phyloP scores from a whole-genome alignment of 2,113 vertebrate species.

The Ammodytes dubius region DNA sequence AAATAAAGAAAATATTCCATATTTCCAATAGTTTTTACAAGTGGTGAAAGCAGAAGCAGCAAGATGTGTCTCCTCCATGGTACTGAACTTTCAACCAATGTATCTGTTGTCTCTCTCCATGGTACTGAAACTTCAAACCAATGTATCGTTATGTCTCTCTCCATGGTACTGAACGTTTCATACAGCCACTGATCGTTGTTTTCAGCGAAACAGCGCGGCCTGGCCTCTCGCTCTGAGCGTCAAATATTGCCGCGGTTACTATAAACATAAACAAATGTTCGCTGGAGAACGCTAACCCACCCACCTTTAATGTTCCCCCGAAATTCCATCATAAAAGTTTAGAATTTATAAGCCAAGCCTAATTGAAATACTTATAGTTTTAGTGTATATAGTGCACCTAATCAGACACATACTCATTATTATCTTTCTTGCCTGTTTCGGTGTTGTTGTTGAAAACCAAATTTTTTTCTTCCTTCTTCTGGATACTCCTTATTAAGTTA shows the following conservation, averaged over 20 bases:
- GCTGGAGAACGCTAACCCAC: no score
- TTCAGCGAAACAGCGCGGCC: no score
- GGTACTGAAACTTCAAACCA: conserved; percentile 40
- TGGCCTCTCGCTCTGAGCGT: no score
- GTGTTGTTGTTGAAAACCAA: neutral
- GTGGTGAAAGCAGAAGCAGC: neutral
- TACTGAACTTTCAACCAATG: conserved; percentile 12
- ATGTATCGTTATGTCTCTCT: neutral
- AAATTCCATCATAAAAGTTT: neutral
- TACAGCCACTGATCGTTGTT: neutral
- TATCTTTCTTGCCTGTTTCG: neutral
- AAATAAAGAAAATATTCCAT: neutral
- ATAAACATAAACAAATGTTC: no score
- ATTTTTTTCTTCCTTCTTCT: neutral
- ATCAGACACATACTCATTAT: neutral
- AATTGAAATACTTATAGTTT: neutral
- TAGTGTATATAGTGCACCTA: neutral
- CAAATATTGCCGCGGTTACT: no score
- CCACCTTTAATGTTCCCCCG: no score
- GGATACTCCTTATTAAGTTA: neutral
- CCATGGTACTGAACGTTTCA: conserved; percentile 21
- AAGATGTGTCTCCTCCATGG: conserved; percentile 40
- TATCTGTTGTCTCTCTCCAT: conserved; percentile 35
- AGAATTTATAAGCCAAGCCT: neutral
- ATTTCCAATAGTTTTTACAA: neutral